phyloP scores from a whole-genome alignment of 2,113 vertebrate species.

The Cephalopholis sonnerati region DNA sequence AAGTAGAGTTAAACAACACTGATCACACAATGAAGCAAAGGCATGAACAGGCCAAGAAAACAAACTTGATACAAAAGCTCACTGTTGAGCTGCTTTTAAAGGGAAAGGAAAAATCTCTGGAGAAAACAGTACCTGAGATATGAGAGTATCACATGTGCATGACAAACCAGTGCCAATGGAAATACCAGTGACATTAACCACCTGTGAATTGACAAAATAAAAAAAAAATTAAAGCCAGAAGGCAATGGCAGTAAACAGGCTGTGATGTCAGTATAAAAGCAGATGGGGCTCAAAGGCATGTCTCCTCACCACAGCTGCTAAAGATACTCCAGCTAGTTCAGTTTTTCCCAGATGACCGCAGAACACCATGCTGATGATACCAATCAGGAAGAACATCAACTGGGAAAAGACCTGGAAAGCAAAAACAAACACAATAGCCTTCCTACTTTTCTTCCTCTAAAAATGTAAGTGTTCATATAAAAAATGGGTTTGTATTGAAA shows the following conservation, averaged over 20 bases:
- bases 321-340: constrained; percentile 52
- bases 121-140: constrained; percentile 88
- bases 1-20: constrained; percentile 1
- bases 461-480: too few relatives aligned
- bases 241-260: neutral
- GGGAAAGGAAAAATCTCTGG: neutral
- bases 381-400: constrained; percentile 90
- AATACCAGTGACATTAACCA: constrained; percentile 89
- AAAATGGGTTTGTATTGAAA: neutral
- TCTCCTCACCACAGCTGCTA: constrained; percentile 58
- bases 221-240: neutral
- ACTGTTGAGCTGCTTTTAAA: constrained; percentile 24
- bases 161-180: constrained; percentile 89
- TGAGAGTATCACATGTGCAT: constrained; percentile 90
- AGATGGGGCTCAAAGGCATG: too few relatives aligned
- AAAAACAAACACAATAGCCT: neutral
- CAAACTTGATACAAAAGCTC: constrained; percentile 19
- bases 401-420: constrained; percentile 87
- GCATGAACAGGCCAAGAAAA: constrained; percentile 19
- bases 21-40: neutral
- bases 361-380: constrained; percentile 91
- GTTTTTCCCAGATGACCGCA: constrained; percentile 90
- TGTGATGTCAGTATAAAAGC: neutral
- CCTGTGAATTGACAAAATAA: constrained; percentile 71
- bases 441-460: too few relatives aligned